phyloP scores from a whole-genome alignment of 2,797 vertebrate species.

The Notamacropus eugenii region DNA sequence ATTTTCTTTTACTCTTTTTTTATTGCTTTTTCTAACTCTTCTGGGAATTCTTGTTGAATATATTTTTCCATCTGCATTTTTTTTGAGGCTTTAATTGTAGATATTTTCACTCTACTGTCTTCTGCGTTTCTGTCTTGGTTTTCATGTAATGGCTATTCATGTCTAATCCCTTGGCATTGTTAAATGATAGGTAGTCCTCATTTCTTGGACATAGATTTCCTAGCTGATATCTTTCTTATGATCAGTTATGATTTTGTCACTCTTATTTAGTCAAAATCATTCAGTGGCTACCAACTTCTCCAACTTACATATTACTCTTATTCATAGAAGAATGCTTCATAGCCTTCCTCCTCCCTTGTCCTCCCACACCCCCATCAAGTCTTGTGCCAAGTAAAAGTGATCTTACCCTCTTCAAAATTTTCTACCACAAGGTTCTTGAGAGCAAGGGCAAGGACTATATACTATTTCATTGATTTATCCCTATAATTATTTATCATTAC shows the following conservation, averaged over 20 bases:
- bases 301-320: not conserved
- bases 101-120: too few relatives aligned
- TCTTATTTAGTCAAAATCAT: not conserved
- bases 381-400: not conserved
- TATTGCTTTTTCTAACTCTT: too few relatives aligned
- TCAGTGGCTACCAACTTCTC: not conserved
- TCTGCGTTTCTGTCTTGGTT: too few relatives aligned
- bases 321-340: not conserved
- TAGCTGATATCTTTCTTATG: not conserved
- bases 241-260: not conserved
- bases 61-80: too few relatives aligned
- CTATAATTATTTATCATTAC: not conserved
- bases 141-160: not conserved
- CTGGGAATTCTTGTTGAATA: too few relatives aligned
- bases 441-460: not conserved
- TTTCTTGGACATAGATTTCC: not conserved
- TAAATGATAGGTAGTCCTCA: not conserved
- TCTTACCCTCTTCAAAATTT: not conserved
- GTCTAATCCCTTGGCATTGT: not conserved
- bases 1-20: too few relatives aligned
- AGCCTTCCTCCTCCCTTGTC: not conserved
- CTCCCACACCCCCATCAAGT: not conserved
- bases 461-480: not conserved
- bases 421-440: not conserved
- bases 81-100: too few relatives aligned